Percentiles rank a stretch among this genome's conserved stretches.
Conservation (phyloP, 2,888 invertebrate genomes). For the Venustoraphidia nigricollis region DNA sequence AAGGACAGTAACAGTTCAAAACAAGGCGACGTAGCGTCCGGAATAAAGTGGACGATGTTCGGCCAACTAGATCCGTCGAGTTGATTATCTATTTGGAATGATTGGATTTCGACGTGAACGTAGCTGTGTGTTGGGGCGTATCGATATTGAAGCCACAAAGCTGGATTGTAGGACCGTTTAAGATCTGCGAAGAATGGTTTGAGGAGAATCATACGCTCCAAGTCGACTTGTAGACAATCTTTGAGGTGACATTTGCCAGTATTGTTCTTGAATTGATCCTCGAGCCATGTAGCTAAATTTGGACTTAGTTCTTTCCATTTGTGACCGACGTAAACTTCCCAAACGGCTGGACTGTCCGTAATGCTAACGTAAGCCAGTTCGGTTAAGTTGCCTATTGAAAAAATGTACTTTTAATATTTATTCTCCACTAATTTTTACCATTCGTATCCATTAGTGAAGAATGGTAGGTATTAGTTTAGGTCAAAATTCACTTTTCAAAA, state of each 20-base stretch:
- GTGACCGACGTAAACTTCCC: constrained; percentile 68
- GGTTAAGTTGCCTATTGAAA: constrained; percentile 23
- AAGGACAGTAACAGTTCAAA: constrained; percentile 40
- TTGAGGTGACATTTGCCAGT: constrained; percentile 58
- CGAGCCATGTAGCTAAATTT: constrained; percentile 66
- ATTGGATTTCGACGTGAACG: constrained; percentile 49
- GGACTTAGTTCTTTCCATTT: constrained; percentile 65
- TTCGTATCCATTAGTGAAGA: too few relatives aligned
- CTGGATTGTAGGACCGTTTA: constrained; percentile 55
- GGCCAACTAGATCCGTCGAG: constrained; percentile 53
- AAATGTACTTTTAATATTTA: constrained; percentile 12
- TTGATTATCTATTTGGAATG: constrained; percentile 61
- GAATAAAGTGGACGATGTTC: constrained; percentile 45
- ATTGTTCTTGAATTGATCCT: constrained; percentile 58
- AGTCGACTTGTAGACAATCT: constrained; percentile 64
- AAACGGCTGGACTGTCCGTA: constrained; percentile 53
- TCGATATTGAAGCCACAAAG: constrained; percentile 55
- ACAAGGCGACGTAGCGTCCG: constrained; percentile 41
- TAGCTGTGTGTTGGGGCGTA: constrained; percentile 53
- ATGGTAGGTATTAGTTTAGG: too few relatives aligned
- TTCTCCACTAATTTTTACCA: too few relatives aligned
- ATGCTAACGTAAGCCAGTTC: constrained; percentile 56
- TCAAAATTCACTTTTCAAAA: too few relatives aligned
- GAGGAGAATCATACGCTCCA: constrained; percentile 74
- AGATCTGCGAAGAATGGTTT: constrained; percentile 73